Conservation (phyloP, 2,888 invertebrate genomes). For the Dascillus cervinus region DNA sequence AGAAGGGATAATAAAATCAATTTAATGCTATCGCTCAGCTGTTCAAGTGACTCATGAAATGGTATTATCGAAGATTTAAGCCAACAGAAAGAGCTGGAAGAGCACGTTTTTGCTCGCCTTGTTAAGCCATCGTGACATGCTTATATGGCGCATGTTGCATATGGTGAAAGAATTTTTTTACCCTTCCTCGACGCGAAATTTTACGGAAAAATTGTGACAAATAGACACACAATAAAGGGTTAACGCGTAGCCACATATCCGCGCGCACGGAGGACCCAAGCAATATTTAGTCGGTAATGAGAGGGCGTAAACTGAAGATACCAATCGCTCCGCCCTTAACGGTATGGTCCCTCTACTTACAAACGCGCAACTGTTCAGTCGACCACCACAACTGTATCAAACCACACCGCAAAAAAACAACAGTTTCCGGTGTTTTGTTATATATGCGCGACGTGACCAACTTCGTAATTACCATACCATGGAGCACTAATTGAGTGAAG, state of each 20-base stretch:
- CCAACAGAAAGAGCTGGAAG: slow-evolving; percentile 8
- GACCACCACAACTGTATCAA: slow-evolving; percentile 19
- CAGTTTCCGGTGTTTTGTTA: slow-evolving; percentile 17
- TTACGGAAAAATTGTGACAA: slow-evolving; percentile 17
- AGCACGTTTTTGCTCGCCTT: slow-evolving; percentile 11
- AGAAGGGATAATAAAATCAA: slow-evolving; percentile 44
- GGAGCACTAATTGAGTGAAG: slow-evolving; percentile 14
- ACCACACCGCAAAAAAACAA: slow-evolving; percentile 20
- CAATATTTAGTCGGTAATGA: slow-evolving; percentile 22
- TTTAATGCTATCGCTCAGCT: slow-evolving; percentile 39
- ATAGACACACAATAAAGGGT: slow-evolving; percentile 14
- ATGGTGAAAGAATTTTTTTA: background rate
- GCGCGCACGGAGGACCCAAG: too few relatives aligned
- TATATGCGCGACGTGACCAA: slow-evolving; percentile 17
- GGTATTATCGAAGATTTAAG: slow-evolving; percentile 8
- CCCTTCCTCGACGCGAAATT: too few relatives aligned
- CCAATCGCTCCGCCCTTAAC: slow-evolving; percentile 23
- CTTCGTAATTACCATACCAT: slow-evolving; percentile 16
- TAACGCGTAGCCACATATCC: too few relatives aligned
- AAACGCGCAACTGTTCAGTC: slow-evolving; percentile 19
- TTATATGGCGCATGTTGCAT: slow-evolving; percentile 7
- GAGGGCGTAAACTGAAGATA: slow-evolving; percentile 20
- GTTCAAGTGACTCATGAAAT: slow-evolving; percentile 14
- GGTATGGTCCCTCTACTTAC: slow-evolving; percentile 21
- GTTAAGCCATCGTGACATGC: slow-evolving; percentile 13